Evolutionary conservation across 1,140 invertebrate species (phyloP).

Genomic region (Ridgeia piscesae): DNA sequence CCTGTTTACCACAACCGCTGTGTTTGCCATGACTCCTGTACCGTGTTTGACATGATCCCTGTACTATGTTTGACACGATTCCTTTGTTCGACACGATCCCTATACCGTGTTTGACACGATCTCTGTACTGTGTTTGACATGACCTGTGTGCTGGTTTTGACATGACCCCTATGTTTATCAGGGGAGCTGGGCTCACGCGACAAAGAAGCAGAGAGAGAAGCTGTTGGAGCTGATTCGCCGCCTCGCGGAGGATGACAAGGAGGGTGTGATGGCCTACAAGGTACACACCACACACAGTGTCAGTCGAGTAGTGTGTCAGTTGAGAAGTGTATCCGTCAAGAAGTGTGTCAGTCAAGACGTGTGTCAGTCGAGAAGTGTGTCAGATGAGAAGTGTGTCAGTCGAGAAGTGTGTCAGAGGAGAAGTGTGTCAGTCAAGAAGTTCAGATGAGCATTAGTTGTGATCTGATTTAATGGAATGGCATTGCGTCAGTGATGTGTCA

Average conservation of each 20-base stretch:
- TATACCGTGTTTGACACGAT: not conserved
- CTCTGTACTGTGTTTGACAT: not conserved
- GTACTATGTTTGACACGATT: no score
- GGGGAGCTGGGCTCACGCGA: slow-evolving; percentile 93
- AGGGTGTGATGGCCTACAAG: slow-evolving; percentile 98
- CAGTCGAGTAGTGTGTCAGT: not conserved
- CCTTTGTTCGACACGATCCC: not conserved
- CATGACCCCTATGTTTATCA: slow-evolving; percentile 49
- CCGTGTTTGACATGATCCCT: no score
- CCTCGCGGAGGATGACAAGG: slow-evolving; percentile 96
- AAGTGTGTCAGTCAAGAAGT: not conserved
- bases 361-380: no score
- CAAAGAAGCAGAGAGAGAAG: slow-evolving; percentile 94
- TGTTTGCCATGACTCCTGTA: no score
- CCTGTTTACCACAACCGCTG: not conserved
- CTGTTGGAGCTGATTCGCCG: slow-evolving; percentile 91
- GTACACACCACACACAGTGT: slow-evolving; percentile 53
- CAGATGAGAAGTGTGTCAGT: no score
- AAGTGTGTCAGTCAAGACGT: not conserved
- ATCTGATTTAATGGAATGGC: no score
- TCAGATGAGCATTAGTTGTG: no score
- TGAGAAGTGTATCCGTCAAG: not conserved
- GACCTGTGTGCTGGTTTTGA: not conserved
- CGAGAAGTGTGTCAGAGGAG: not conserved
- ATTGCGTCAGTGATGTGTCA: no score